These are phyloP conservation scores for Norana najaformis DNA, from an alignment of 2,888 invertebrate species.

Conservation along the genomic window DNA sequence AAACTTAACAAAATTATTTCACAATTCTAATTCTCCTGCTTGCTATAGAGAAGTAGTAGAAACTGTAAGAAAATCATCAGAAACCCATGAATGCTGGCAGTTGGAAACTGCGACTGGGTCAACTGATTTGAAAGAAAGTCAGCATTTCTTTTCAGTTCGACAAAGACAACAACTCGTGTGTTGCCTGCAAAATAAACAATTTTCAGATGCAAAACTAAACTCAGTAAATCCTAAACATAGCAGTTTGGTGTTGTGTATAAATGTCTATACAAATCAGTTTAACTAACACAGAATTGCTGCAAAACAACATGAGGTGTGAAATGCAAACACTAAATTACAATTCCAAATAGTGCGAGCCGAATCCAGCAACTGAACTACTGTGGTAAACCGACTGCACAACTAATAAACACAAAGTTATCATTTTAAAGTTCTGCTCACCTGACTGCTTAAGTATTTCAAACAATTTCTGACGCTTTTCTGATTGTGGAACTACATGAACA, in stretches of 20 bases:
- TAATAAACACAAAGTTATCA: neutral
- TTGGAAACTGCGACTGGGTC: slow-evolving; percentile 74
- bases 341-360: neutral
- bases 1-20: neutral
- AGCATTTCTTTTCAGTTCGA: slow-evolving; percentile 84
- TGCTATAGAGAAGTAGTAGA: neutral
- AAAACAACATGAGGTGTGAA: neutral
- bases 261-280: neutral
- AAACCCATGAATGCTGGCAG: slow-evolving; percentile 75
- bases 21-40: neutral
- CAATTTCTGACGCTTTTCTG: slow-evolving; percentile 76
- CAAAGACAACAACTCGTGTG: slow-evolving; percentile 75
- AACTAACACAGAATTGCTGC: neutral
- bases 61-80: neutral
- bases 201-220: neutral
- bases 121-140: slow-evolving; percentile 83
- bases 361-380: neutral
- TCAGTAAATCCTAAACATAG: neutral
- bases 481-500: slow-evolving; percentile 66
- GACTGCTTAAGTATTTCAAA: slow-evolving; percentile 69
- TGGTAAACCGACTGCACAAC: no score
- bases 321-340: neutral
- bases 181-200: slow-evolving; percentile 47
- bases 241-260: neutral
- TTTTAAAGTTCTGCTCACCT: slow-evolving; percentile 45